Base-by-base conservation (phyloP, 2,888 invertebrate genomes). In the Machimus rusticus region DNA sequence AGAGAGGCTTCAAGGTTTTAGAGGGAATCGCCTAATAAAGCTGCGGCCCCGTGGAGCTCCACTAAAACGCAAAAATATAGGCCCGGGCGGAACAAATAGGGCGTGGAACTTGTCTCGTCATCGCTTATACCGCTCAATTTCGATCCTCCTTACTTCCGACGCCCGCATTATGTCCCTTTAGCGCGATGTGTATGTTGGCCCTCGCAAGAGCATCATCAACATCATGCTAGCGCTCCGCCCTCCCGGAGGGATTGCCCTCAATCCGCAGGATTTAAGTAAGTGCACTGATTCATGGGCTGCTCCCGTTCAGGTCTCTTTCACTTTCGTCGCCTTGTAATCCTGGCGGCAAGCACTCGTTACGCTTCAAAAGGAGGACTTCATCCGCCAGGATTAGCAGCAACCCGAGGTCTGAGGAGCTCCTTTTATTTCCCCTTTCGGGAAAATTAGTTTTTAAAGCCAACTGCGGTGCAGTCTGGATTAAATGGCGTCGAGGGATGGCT, bases 231-330 rank as follows among this genome's bases (percentile, higher is more conserved):
- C 66, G 66, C 23, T 43, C n/a, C 23, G 43, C 43, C 23, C 19
- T 39, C 46, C 19, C 39, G 23, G 12, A 12, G 39, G 78, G 78
- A 78, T 78, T 78, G 78, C 19, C 78, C 78, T 78, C 78, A 78
- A 78, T 78, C 78, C 43, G 34, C 43, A 37, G 78, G 78, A 78
- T 78, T 78, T 78, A 78, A 78, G 78, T 78, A 78, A 78, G 78
- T 78, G 78, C 78, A 78, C 39, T 78, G 78, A 78, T 78, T 78
- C 39, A 78, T 78, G 43, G 39, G 34, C 16, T 34, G 76, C 43
- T 43, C 37, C 46, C 78, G 28, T 66, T 78, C 78, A 78, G 43
- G 78, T 78, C 66, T 78, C 39, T 23, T 43, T 43, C 78, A 43
- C 78, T 78, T 39, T 78, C 78, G 23, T 78, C 37, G 78, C 43